Conservation (phyloP, 2,888 invertebrate species). For the Lymantria dispar region DNA sequence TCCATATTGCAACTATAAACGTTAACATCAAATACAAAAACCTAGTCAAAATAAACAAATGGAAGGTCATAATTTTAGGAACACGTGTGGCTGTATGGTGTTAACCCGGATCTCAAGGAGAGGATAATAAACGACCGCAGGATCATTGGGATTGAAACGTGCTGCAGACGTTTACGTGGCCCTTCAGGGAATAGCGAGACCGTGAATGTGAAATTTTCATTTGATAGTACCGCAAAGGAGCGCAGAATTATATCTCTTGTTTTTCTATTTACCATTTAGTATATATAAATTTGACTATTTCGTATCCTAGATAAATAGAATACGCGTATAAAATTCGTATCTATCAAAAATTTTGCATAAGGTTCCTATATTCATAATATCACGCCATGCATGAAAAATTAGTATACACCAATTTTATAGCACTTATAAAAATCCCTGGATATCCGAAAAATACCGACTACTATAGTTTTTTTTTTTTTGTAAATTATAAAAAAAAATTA, state of each 20-base stretch:
- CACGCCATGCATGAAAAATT: no score
- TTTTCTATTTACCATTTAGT: background rate
- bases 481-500: no score
- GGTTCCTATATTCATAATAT: no score
- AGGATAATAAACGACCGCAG: slow-evolving; percentile 37
- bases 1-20: background rate
- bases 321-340: no score
- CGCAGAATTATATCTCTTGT: background rate
- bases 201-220: slow-evolving; percentile 5
- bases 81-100: slow-evolving; percentile 18
- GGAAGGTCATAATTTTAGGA: slow-evolving; percentile 22
- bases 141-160: slow-evolving; percentile 37
- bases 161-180: slow-evolving; percentile 15
- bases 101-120: slow-evolving; percentile 17
- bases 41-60: slow-evolving; percentile 21
- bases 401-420: no score
- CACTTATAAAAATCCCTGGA: no score
- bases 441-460: no score
- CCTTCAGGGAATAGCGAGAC: slow-evolving; percentile 12
- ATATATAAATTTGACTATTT: no score
- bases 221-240: background rate
- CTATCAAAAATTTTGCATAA: no score
- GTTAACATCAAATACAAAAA: slow-evolving; percentile 6
- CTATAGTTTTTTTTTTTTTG: no score
- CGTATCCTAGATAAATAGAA: no score